Evolutionary conservation across 2,888 invertebrate genomes (phyloP).

Genomic region (Polydrusus cervinus): DNA sequence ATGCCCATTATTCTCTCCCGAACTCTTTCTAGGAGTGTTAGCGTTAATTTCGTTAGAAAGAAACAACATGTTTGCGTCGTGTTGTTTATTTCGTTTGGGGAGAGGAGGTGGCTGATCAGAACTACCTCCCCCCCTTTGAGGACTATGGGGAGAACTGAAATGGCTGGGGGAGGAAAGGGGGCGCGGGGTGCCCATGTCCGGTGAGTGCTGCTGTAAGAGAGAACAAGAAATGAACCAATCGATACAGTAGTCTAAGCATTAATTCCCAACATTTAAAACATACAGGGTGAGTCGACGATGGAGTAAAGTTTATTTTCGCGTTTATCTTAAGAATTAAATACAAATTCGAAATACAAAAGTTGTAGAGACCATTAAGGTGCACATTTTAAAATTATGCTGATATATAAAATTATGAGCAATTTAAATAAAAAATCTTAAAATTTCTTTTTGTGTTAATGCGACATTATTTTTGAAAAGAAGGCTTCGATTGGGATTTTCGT

Average conservation of each 20-base stretch:
- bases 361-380: too few species aligned
- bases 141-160: slow-evolving; percentile 57
- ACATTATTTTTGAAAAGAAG: too few species aligned
- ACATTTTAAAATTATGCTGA: too few species aligned
- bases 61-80: slow-evolving; percentile 48
- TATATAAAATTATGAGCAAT: too few species aligned
- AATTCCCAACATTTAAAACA: slow-evolving; percentile 15
- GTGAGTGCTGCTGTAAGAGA: slow-evolving; percentile 70
- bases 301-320: too few species aligned
- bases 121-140: slow-evolving; percentile 58
- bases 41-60: slow-evolving; percentile 53
- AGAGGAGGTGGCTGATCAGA: slow-evolving; percentile 72
- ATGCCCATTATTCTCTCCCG: slow-evolving; percentile 32
- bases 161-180: slow-evolving; percentile 43
- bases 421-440: too few species aligned
- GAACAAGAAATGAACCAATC: slow-evolving; percentile 16
- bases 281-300: too few species aligned
- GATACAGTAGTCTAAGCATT: slow-evolving; percentile 9
- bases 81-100: slow-evolving; percentile 72
- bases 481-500: too few species aligned
- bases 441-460: too few species aligned
- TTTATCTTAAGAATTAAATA: too few species aligned
- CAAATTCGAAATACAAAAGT: too few species aligned
- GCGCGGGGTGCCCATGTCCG: slow-evolving; percentile 51
- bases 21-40: slow-evolving; percentile 31